Conservation (phyloP, 35 echinoderm and acorn worm species). For the Holothuria glaberrima region DNA sequence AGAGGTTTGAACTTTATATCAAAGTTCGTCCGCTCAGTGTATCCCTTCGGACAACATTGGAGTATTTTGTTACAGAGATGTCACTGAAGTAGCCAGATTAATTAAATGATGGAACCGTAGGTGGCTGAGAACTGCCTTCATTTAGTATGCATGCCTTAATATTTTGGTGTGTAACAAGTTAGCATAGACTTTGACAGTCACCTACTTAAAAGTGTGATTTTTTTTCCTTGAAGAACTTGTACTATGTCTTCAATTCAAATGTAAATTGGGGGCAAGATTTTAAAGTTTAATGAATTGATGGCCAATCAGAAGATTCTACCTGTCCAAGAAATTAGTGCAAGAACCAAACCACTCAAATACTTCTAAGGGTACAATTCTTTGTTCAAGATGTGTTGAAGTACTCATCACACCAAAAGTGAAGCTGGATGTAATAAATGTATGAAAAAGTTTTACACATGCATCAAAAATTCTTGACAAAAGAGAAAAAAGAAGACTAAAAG, state of each 20-base stretch:
- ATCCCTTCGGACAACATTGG: constrained; percentile 12
- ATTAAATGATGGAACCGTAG: background rate
- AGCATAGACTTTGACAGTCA: constrained; percentile 13
- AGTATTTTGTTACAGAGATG: constrained; percentile 24
- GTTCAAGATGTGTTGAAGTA: too few species aligned
- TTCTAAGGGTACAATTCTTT: too few species aligned
- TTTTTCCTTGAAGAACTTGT: background rate
- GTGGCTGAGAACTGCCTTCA: background rate
- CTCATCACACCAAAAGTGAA: too few species aligned
- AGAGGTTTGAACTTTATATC: constrained; percentile 29
- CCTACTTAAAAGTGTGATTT: constrained; percentile 9
- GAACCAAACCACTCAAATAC: too few species aligned
- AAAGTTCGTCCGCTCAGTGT: constrained; percentile 10
- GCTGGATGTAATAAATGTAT: too few species aligned
- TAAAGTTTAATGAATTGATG: constrained; percentile 42
- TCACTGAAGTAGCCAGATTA: constrained; percentile 33
- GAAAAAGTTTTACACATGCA: too few species aligned
- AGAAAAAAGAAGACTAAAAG: too few species aligned
- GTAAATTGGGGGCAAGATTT: constrained; percentile 43
- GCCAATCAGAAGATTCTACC: constrained; percentile 19
- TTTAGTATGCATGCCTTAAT: constrained; percentile 50
- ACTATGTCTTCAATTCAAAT: background rate
- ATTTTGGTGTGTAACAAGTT: constrained; percentile 34
- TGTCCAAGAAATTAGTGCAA: constrained; percentile 15
- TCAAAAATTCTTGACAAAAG: too few species aligned